A percentile compares a stretch with the other conserved stretches of the same genome.
phyloP scores from a whole-genome alignment of 2,113 vertebrate species.

The Rhea pennata region DNA sequence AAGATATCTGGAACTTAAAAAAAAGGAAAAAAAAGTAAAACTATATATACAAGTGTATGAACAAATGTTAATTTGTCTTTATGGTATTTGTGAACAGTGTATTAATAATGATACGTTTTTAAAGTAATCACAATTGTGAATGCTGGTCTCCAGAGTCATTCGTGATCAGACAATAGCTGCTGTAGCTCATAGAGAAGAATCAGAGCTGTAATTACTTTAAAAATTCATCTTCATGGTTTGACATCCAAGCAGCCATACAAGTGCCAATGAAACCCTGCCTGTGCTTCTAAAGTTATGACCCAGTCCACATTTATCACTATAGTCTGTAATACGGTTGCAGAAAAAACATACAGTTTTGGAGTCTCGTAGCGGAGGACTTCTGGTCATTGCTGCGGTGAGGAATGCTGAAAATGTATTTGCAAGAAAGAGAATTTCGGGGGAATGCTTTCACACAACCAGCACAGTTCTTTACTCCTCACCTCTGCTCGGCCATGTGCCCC shows the following conservation, averaged over 20 bases:
- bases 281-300: accelerated
- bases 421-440: neutral
- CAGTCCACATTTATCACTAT: neutral
- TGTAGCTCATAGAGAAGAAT: neutral
- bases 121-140: neutral
- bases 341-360: accelerated
- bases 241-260: neutral
- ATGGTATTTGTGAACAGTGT: neutral
- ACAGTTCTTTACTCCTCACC: neutral
- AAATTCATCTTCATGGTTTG: neutral
- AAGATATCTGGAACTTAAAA: neutral
- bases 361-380: neutral
- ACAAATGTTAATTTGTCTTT: neutral
- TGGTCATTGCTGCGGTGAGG: neutral
- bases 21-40: neutral
- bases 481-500: neutral
- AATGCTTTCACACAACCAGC: neutral
- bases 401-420: neutral
- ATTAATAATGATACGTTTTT: neutral
- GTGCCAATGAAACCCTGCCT: neutral
- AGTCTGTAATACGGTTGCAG: neutral
- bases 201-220: neutral
- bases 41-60: too few species aligned
- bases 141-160: neutral
- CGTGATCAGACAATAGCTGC: neutral